Evolutionary conservation across 1,140 invertebrate species (phyloP).

Genomic region (Aphelenchoides besseyi): DNA sequence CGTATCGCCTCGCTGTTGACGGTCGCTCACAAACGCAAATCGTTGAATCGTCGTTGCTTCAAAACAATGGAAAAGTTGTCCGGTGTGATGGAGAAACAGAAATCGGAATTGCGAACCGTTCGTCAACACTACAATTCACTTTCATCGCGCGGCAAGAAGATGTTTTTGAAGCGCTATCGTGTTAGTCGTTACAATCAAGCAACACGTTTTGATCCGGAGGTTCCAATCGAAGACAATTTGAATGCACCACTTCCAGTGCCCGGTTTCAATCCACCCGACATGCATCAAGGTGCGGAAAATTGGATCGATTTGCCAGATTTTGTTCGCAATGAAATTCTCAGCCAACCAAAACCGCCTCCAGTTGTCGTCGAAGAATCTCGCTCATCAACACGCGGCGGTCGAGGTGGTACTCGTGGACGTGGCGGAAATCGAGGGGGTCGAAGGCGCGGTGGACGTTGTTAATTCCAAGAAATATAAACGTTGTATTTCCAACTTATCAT

Average conservation of each 20-base stretch:
- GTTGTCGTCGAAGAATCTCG: background rate
- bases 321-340: slow-evolving; percentile 14
- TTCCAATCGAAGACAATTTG: slow-evolving; percentile 4
- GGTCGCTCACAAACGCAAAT: background rate
- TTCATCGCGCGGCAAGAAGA: background rate
- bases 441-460: slow-evolving; percentile 9
- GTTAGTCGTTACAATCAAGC: background rate
- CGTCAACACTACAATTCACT: slow-evolving; percentile 12
- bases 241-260: slow-evolving; percentile 1
- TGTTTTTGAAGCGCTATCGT: slow-evolving; percentile 5
- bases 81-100: background rate
- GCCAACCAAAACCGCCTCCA: background rate
- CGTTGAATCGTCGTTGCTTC: background rate
- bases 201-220: background rate
- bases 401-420: background rate
- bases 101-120: background rate
- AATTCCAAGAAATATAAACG: background rate
- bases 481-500: too few relatives aligned
- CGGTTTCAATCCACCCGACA: slow-evolving; percentile 12
- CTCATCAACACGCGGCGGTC: background rate
- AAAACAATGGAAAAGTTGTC: slow-evolving; percentile 1
- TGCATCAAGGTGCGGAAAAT: background rate
- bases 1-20: slow-evolving; percentile 1
- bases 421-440: background rate
- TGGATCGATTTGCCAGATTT: background rate